Base-by-base conservation (phyloP, 2,113 vertebrate species). In the Crotalus horridus region DNA sequence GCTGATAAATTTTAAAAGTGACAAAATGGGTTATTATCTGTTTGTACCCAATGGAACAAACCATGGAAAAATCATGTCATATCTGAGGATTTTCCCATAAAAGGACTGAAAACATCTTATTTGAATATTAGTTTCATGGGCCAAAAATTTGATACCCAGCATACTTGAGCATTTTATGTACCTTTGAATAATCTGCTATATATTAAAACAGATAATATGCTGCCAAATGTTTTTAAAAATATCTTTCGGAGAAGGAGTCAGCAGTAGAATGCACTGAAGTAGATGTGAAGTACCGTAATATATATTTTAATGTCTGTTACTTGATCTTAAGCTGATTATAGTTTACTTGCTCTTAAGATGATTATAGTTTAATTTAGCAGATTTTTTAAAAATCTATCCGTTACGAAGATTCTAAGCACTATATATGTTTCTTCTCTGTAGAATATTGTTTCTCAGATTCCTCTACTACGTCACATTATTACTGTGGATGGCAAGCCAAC, bases 361-460 rank as follows among this genome's bases (percentile, higher is more conserved):
- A 39, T 64, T 69, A 69, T 69, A 69, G 46, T 8, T 88, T 54
- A 88, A 88, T n/a, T n/a, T 54, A 88, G 26, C 51, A 88, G 12
- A 88, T 20, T 51, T 51, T 54, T 4, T 21, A 81, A 58, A 81
- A 43, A 9, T 23, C 20, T 56, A 24, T 58, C 39, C 10, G 1
- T 8, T 89, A 6, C 33, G 88, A 43, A 89, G n/a, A 43, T 55
- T 11, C 20, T 89, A 89, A 89, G 39, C 29, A 54, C 26, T 85
- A 11, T 46, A 4, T 89, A 0, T 86, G 69, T 94, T 90, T 61
- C 53, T 15, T 96, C 89, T 97, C 85, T 87, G 58, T 91, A 99
- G 99, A 98, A 96, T 13, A 99, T 99, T 48, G 97, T 99, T 55
- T 97, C 97, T 81, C 97, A 98, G 88, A 97, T 99, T 53, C 99